Percentiles rank a stretch among this genome's conserved stretches.
Conservation (phyloP, 2,113 vertebrate genomes). For the Grus americana region DNA sequence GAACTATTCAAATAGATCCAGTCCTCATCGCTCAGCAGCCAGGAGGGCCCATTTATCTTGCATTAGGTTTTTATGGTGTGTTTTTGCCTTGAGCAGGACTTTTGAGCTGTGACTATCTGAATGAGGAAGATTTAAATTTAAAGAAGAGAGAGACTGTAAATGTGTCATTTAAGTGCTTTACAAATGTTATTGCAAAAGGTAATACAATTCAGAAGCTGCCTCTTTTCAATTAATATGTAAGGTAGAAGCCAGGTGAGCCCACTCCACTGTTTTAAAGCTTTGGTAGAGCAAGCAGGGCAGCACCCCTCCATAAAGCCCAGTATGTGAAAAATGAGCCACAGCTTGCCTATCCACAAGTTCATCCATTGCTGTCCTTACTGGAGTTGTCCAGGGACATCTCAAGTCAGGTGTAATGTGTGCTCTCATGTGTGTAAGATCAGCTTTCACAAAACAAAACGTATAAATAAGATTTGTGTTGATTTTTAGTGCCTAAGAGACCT, state of each 20-base stretch:
- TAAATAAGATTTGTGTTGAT: background rate
- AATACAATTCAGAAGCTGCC: background rate
- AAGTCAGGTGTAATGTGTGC: background rate
- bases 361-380: background rate
- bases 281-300: background rate
- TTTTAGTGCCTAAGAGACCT: background rate
- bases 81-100: constrained; percentile 32
- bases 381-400: background rate
- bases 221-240: constrained; percentile 5
- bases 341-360: background rate
- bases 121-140: constrained; percentile 6
- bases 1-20: background rate
- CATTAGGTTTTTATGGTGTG: background rate
- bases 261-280: background rate
- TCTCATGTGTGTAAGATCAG: background rate
- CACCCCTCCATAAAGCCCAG: background rate
- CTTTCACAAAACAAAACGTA: background rate
- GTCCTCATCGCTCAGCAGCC: background rate
- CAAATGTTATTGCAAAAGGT: background rate
- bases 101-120: constrained; percentile 20
- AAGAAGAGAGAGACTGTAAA: constrained; percentile 3
- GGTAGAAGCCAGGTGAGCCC: background rate
- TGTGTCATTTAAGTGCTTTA: background rate
- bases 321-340: background rate
- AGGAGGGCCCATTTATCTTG: constrained; percentile 24